These are phyloP conservation scores for Hydrotaea cyrtoneurina DNA, from an alignment of 2,888 invertebrate genomes.

Conservation along the genomic window DNA sequence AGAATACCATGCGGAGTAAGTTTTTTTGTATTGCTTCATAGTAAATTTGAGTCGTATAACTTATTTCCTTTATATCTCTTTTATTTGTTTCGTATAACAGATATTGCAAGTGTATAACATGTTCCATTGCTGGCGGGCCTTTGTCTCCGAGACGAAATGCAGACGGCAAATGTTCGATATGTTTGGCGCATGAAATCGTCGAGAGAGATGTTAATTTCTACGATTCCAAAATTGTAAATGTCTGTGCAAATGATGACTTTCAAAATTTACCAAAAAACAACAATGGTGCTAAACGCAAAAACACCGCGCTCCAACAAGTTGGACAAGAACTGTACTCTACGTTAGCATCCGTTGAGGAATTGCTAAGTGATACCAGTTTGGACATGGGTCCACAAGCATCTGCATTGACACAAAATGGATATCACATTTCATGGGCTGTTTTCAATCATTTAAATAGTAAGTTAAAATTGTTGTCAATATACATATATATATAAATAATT, in stretches of 20 bases:
- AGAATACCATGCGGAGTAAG: constrained; percentile 79
- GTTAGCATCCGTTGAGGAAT: constrained; percentile 58
- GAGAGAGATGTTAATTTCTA: constrained; percentile 78
- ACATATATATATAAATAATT: too few species aligned
- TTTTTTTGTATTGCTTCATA: constrained; percentile 22
- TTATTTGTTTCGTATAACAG: constrained; percentile 70
- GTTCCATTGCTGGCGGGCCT: constrained; percentile 79
- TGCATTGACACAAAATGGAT: constrained; percentile 66
- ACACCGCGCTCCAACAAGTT: constrained; percentile 70
- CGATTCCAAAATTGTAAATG: constrained; percentile 79
- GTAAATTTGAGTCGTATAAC: not conserved
- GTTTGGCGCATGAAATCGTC: constrained; percentile 78
- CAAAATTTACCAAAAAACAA: constrained; percentile 67
- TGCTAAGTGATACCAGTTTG: constrained; percentile 40
- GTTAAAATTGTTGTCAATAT: not conserved
- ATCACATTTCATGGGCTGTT: constrained; percentile 80
- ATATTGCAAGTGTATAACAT: constrained; percentile 80
- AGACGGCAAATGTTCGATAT: constrained; percentile 76
- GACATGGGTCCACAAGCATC: constrained; percentile 40
- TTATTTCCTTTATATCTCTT: not conserved
- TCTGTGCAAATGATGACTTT: constrained; percentile 78
- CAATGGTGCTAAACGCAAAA: constrained; percentile 68
- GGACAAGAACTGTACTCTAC: constrained; percentile 67
- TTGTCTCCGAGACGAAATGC: constrained; percentile 73
- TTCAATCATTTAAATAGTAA: constrained; percentile 79